Conservation (phyloP, 1,140 invertebrate species). For the Drosophila miranda region DNA sequence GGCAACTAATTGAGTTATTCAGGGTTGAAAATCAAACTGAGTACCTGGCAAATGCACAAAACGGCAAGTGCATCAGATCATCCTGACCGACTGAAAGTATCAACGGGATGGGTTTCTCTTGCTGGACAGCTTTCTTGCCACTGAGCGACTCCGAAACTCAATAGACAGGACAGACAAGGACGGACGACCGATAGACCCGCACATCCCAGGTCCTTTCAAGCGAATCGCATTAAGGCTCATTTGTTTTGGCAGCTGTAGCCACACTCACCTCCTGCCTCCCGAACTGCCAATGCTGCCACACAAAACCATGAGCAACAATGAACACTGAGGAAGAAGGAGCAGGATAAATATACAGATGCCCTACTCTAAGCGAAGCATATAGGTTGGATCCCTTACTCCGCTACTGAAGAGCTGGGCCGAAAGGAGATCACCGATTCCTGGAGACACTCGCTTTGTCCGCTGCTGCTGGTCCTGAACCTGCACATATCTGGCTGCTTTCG, state of each 20-base stretch:
- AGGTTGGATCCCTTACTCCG: no score
- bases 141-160: conserved; percentile 60
- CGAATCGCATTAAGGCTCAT: conserved; percentile 80
- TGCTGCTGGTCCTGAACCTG: neutral
- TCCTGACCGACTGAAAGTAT: no score
- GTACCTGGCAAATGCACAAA: no score
- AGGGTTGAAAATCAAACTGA: no score
- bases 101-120: conserved; percentile 10
- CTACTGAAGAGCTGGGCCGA: no score
- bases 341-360: no score
- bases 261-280: neutral
- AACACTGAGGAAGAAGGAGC: neutral
- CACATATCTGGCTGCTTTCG: conserved; percentile 38
- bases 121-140: conserved; percentile 62
- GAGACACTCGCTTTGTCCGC: neutral
- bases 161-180: conserved; percentile 29
- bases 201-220: conserved; percentile 60
- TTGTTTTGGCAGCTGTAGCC: conserved; percentile 80
- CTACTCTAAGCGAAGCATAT: no score
- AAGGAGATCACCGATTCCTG: no score
- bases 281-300: neutral
- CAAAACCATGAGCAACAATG: neutral
- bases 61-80: neutral
- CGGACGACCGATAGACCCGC: conserved; percentile 21
- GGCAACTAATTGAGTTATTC: no score